Percentiles rank a stretch among this genome's conserved stretches.
Evolutionary conservation across 2,797 vertebrate genomes (phyloP).

Genomic region (Hippoglossus hippoglossus): DNA sequence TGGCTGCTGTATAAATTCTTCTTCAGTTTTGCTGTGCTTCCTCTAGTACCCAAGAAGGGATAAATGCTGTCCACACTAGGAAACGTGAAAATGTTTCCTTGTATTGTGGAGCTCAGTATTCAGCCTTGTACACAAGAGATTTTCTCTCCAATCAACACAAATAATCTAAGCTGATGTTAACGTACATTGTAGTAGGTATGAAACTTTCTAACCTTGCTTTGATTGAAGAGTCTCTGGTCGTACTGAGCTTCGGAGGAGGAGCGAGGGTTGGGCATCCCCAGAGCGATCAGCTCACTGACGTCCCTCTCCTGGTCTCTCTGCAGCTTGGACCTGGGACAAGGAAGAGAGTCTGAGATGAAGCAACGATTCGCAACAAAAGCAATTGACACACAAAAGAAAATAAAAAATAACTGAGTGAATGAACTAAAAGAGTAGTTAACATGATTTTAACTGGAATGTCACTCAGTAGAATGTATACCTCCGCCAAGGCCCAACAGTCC

Average conservation of each 20-base stretch:
- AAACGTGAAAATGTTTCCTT: background rate
- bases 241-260: conserved; percentile 92
- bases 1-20: rapidly evolving
- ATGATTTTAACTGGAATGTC: no score
- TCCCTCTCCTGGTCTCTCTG: conserved; percentile 97
- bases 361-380: background rate
- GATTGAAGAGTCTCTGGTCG: conserved; percentile 97
- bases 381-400: background rate
- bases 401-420: background rate
- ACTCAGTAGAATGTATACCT: no score
- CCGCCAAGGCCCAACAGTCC: no score
- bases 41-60: no score
- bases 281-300: conserved; percentile 95
- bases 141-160: background rate
- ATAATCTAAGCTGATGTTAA: background rate
- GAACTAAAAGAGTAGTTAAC: no score
- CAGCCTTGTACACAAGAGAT: background rate
- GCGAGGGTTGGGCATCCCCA: conserved; percentile 94
- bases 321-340: conserved; percentile 89
- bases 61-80: no score
- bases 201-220: conserved; percentile 88
- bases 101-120: background rate
- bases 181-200: rapidly evolving
- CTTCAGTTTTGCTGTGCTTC: no score
- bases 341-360: background rate